phyloP scores from a whole-genome alignment of 2,113 vertebrate species.

The Paedocypris sp. region DNA sequence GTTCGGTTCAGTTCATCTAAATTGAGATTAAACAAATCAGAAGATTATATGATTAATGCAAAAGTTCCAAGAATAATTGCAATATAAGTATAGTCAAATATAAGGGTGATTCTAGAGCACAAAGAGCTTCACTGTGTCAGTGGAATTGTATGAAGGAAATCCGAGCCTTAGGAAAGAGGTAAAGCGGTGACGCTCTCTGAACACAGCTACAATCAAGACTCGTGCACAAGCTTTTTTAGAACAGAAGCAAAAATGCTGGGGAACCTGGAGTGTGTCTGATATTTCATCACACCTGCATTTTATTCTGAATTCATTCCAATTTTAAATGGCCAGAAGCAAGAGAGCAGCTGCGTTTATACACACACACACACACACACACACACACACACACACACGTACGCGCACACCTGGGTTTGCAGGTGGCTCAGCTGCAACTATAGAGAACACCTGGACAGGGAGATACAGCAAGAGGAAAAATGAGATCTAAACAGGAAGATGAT shows the following conservation, averaged over 20 bases:
- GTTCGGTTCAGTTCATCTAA: too few species aligned
- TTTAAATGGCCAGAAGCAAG: conserved; percentile 40
- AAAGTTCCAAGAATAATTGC: too few species aligned
- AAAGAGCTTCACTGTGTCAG: too few species aligned
- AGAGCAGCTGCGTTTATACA: conserved; percentile 67
- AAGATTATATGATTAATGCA: too few species aligned
- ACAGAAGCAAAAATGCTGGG: neutral
- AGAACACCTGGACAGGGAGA: conserved; percentile 60
- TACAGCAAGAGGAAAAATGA: neutral
- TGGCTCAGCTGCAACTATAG: conserved; percentile 58
- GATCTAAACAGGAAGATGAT: neutral
- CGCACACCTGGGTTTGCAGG: conserved; percentile 68
- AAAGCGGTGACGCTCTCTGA: too few species aligned
- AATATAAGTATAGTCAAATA: too few species aligned
- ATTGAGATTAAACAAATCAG: too few species aligned
- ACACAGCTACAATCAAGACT: too few species aligned
- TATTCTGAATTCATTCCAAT: conserved; percentile 35
- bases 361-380: conserved; percentile 49
- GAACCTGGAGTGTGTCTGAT: neutral
- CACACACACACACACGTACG: conserved; percentile 17
- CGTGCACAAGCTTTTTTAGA: too few species aligned
- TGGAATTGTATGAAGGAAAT: too few species aligned
- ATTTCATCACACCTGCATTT: conserved; percentile 32
- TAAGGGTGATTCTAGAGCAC: too few species aligned
- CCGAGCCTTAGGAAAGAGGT: too few species aligned